These are phyloP conservation scores for Poeciliopsis gracilis DNA, from an alignment of 2,797 vertebrate species.

Conservation along the genomic window DNA sequence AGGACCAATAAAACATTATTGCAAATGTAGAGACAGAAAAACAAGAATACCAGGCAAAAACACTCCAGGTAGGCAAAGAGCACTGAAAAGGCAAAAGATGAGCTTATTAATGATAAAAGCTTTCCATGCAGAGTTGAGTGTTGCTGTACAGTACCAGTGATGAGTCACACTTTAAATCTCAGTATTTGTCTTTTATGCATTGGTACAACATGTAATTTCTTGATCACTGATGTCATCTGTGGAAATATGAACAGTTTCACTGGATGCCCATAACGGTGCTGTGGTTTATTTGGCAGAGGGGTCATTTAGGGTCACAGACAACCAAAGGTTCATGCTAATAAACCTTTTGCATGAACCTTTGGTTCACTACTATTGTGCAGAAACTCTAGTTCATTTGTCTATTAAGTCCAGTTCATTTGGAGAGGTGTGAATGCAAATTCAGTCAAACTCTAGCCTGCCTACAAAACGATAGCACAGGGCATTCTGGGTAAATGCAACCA, in stretches of 20 bases:
- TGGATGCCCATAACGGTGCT: neutral
- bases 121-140: neutral
- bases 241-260: neutral
- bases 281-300: neutral
- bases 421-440: no score
- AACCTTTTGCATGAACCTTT: neutral
- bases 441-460: no score
- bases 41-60: neutral
- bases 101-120: neutral
- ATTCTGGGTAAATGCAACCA: no score
- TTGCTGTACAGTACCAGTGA: neutral
- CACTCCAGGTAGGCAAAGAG: neutral
- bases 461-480: no score
- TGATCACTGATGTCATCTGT: neutral
- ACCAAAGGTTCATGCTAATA: neutral
- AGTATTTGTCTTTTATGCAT: neutral
- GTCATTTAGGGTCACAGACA: neutral
- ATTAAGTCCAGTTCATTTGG: no score
- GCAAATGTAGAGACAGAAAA: neutral
- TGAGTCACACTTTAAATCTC: neutral
- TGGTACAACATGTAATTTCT: neutral
- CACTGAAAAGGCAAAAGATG: neutral
- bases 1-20: neutral
- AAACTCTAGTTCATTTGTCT: no score
- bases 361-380: no score